Base-by-base conservation (phyloP, 2,113 vertebrate genomes). In the Leucoraja erinaceus region DNA sequence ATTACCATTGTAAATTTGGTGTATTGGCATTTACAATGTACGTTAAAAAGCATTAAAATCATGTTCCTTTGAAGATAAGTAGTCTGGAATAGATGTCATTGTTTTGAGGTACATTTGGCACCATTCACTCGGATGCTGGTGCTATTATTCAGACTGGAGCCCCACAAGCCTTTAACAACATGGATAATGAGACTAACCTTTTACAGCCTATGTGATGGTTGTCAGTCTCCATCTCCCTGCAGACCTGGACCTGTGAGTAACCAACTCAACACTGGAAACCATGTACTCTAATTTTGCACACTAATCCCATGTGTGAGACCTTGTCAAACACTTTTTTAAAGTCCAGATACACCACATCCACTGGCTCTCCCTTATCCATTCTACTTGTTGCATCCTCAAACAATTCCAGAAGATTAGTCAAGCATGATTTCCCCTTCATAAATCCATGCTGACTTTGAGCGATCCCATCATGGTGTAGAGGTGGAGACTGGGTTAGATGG, bases 161-260 rank as follows among this genome's bases (percentile, higher is more conserved):
- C 54, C 56, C 56, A 59, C 28, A 25, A 84, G 25, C 10, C 81
- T 84, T 84, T 84, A 28, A 59, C 16, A 16, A 68, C 10, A 61
- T 61, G 22, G 81, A 61, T 84, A 84, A 84, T 84, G 81, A 84
- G 81, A 59, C 79, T 83, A 83, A 84, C 81, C 81, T 84, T 84
- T 84, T 28, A 84, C 1, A 84, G 56, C 22, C 12, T n/a, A 9
- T 61, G 54, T 84, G 56, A 84, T 47, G 6, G 1, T 8, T 6
- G 22, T 83, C 20, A 25, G 47, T 59, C 56, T 61, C 56, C 59
- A 84, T 11, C 56, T n/a, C 81, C 12, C 4, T 28, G 10, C 28
- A 14, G 47, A 47, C 3, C 59, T 84, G 56, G 81, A 84, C 28
- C 54, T 28, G 20, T 83, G 47, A 22, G 79, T 56, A 18, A 56